Evolutionary conservation across 1,140 invertebrate genomes (phyloP), one percentile per base, ranked within the genome.

Genomic region (Meloidogyne exigua): DNA sequence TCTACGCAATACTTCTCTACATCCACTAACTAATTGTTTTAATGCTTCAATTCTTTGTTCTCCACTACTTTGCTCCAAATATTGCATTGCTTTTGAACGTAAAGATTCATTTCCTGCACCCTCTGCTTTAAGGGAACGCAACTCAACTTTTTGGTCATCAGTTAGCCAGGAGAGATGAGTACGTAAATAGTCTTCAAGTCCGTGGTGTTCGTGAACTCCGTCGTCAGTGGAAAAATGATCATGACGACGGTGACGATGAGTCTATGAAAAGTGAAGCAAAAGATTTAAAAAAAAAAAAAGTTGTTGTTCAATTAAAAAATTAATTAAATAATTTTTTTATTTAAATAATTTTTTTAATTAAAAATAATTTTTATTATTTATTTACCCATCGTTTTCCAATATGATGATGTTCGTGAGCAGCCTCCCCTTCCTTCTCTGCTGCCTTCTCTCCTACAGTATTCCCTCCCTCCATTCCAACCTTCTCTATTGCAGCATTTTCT

Each of bases 131-230:
- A 83, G 36, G 1, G 84, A 57, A 15, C 79, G 65, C 13, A 79
- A 23, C 64, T 79, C 36, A 18, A 15, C 13, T 36, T 80, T 81
- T 42, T 81, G 77, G 13, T 36, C 82, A 44, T 83, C 81, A 12
- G 71, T 78, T 21, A 82, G 68, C 82, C 82, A 82, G 1, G 64
- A 65, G 23, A 82, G 42, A 39, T 82, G 83, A 21, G 84, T 64
- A 12, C 49, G 72, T 18, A 67, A 83, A 68, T 86, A 82, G 7
- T 75, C 72, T 28, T 83, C 83, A 10, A 85, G 69, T 28, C 25
- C 62, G 49, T 80, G 78, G n/a, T 62, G 66, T 10, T 78, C 82
- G 36, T 80, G 79, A 4, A 57, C 49, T n/a, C 49, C 49, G 10
- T 57, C 49, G n/a, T 57, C 49, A 4, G n/a, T 2, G 18, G n/a